A percentile compares a stretch with the other conserved stretches of the same genome.
phyloP scores from a whole-genome alignment of 2,113 vertebrate genomes.

The Benitochromis conjunctus region DNA sequence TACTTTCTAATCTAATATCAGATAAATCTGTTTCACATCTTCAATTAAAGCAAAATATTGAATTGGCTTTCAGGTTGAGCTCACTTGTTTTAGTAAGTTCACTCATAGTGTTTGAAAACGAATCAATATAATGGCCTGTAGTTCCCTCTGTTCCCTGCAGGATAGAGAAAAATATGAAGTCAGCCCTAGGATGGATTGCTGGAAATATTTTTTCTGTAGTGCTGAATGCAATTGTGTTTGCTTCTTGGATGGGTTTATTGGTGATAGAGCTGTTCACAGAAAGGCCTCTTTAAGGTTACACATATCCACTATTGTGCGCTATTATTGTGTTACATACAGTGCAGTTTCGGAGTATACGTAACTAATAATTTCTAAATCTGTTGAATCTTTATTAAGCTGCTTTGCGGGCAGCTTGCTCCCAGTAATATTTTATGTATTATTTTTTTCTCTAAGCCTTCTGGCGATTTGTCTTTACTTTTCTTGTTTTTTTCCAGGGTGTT shows the following conservation, averaged over 20 bases:
- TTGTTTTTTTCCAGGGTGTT: background rate
- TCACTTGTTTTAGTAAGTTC: conserved; percentile 18
- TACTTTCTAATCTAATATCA: conserved; percentile 76
- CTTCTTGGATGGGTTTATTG: background rate
- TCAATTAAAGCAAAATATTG: conserved; percentile 56
- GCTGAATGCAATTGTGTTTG: background rate
- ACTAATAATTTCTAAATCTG: background rate
- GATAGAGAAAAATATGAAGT: background rate
- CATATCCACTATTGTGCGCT: background rate
- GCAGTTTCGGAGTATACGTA: background rate
- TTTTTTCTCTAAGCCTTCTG: background rate
- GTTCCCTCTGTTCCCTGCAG: conserved; percentile 12
- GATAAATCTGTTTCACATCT: conserved; percentile 62
- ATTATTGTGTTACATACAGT: background rate
- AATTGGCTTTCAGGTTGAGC: conserved; percentile 15
- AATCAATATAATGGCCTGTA: background rate
- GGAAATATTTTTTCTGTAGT: background rate
- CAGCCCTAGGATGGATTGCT: background rate
- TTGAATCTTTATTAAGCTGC: background rate
- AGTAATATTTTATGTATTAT: background rate
- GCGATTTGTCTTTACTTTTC: background rate
- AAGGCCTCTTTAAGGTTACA: background rate
- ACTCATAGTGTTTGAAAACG: background rate
- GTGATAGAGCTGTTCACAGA: background rate
- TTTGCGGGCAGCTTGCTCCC: background rate